Evolutionary conservation across 2,113 vertebrate genomes (phyloP).

Genomic region (Lepisosteus osseus): DNA sequence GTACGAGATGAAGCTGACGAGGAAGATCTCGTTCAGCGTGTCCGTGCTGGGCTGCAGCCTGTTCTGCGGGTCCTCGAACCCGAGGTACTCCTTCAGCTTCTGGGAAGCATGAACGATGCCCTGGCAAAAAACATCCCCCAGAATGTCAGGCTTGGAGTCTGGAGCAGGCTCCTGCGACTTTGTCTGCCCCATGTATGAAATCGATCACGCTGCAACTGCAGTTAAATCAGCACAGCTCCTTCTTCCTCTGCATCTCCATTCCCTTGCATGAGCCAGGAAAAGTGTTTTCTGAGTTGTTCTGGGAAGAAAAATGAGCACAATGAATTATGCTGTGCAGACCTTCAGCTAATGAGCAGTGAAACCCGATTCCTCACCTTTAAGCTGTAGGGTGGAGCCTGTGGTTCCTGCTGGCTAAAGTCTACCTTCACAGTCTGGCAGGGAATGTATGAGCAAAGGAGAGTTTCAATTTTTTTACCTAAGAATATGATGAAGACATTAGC

Average conservation of each 20-base stretch:
- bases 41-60: conserved; percentile 38
- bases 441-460: too few relatives aligned
- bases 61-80: conserved; percentile 51
- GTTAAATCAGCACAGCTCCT: too few relatives aligned
- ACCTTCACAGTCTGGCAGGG: too few relatives aligned
- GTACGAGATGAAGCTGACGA: conserved; percentile 53
- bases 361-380: too few relatives aligned
- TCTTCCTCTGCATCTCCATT: too few relatives aligned
- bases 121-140: conserved; percentile 47
- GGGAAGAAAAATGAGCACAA: neutral
- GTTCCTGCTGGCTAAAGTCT: too few relatives aligned
- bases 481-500: too few relatives aligned
- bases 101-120: conserved; percentile 37
- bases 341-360: too few relatives aligned
- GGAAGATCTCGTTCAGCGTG: conserved; percentile 47
- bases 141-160: conserved; percentile 28
- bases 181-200: conserved; percentile 50
- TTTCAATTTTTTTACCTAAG: too few relatives aligned
- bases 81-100: conserved; percentile 51
- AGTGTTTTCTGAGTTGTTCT: neutral
- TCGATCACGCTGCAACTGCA: neutral
- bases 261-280: too few relatives aligned
- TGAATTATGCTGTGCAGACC: too few relatives aligned
- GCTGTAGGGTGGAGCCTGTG: too few relatives aligned
- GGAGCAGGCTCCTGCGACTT: conserved; percentile 15